Percentiles rank a stretch among this genome's conserved stretches.
Conservation (phyloP, 2,113 vertebrate genomes). For the Lasiurus borealis region DNA sequence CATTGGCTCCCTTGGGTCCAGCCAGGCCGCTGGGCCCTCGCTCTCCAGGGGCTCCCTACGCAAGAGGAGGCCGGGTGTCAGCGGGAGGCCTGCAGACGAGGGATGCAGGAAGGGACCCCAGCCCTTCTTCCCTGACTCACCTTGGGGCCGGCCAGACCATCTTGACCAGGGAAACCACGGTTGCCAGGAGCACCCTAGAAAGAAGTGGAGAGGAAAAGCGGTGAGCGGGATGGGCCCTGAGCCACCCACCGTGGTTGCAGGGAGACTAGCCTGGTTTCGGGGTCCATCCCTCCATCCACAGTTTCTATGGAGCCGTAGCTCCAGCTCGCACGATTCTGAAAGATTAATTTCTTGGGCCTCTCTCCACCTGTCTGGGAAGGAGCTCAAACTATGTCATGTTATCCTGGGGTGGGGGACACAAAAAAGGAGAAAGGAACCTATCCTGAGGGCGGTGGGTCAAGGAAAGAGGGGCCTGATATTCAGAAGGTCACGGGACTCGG, state of each 20-base stretch:
- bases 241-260: not conserved
- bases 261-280: not conserved
- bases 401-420: not conserved
- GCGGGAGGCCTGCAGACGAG: not conserved
- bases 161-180: conserved; percentile 97
- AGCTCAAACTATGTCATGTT: not conserved
- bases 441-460: no score
- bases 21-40: conserved; percentile 92
- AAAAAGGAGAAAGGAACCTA: not conserved
- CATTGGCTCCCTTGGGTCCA: conserved; percentile 93
- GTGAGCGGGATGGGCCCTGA: not conserved
- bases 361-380: not conserved
- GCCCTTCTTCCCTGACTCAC: conserved; percentile 82
- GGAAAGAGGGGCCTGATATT: not conserved
- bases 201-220: conserved; percentile 42
- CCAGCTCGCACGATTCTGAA: not conserved
- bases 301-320: not conserved
- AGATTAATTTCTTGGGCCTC: not conserved
- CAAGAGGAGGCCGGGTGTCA: not conserved
- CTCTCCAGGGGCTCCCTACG: conserved; percentile 96
- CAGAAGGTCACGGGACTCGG: not conserved
- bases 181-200: conserved; percentile 94
- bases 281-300: not conserved
- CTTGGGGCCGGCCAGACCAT: conserved; percentile 96
- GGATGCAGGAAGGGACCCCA: not conserved